Conservation (phyloP, 2,888 invertebrate genomes). For the Apantesis nais region DNA sequence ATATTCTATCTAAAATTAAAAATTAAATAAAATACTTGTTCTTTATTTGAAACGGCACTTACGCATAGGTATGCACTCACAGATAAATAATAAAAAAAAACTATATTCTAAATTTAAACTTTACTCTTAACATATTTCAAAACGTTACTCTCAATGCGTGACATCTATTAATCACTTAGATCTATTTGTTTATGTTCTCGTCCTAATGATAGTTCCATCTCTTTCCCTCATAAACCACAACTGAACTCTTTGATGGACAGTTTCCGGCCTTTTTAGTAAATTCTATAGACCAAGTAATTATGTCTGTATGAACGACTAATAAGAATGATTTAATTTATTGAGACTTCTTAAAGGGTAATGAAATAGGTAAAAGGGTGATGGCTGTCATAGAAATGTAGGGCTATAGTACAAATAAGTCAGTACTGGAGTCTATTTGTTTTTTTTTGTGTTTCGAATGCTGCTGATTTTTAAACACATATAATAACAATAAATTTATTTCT, state of each 20-base stretch:
- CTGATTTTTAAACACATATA: too few relatives aligned
- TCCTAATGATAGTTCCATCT: neutral
- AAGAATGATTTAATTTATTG: neutral
- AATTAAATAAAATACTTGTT: neutral
- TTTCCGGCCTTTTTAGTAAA: neutral
- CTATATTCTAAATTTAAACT: constrained; percentile 1
- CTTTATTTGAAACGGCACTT: neutral
- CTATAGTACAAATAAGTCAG: neutral
- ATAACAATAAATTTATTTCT: too few relatives aligned
- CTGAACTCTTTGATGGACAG: constrained; percentile 1
- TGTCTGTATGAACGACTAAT: neutral
- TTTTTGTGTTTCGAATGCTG: too few relatives aligned
- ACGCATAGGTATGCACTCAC: neutral
- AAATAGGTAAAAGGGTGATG: neutral
- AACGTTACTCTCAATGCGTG: neutral
- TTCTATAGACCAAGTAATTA: neutral
- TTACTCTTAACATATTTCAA: neutral
- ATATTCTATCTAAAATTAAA: neutral
- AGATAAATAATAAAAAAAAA: neutral
- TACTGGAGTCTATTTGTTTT: neutral
- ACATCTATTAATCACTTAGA: neutral
- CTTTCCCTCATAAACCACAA: neutral
- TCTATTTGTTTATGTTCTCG: neutral
- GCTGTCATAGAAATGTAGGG: neutral
- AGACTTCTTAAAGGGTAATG: neutral